Evolutionary conservation across 1,140 invertebrate species (phyloP), one percentile per base, ranked within the genome.

Genomic region (Apis mellifera): DNA sequence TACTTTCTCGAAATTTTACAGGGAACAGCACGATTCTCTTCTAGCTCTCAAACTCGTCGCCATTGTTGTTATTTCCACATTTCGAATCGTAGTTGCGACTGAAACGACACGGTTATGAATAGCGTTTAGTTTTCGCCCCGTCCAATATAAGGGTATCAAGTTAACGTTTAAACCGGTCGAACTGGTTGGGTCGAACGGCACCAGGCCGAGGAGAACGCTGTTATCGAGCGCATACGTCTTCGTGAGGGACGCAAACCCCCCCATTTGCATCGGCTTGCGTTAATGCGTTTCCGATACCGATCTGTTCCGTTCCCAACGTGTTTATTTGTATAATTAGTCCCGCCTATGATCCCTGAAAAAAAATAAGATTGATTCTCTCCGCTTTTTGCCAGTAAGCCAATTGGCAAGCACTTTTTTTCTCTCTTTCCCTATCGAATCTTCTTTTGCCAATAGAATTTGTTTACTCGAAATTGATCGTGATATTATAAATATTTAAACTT

Each of bases 251-350:
- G 62, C 54, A 68, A 81, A 68, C 64, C 59, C 62, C 11, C 11
- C 72, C 64, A 68, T 76, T 76, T 82, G 72, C 48, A 73, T 82
- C 42, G 54, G 59, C n/a, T 19, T 23, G 72, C 79, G 62, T 82
- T 82, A 82, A 82, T 68, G 79, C 54, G 79, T 82, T 82, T 76
- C 79, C 79, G 74, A 82, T 82, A 82, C 19, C 79, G 65, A 80
- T 76, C 72, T 54, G 79, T 68, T 76, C 62, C 64, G 19, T 52
- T 52, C 21, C 42, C 62, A 48, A 26, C 52, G 42, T 68, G 68
- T 66, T 69, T 52, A 52, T 60, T 54, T 42, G 79, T 75, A 48
- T 76, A 76, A 82, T 66, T 75, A 75, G 78, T 75, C 52, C 9
- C n/a, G 1, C 13, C 23, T 21, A 50, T 23, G 42, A 13, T 15